Percentiles rank a stretch among this genome's conserved stretches.
Conservation (phyloP, 2,888 invertebrate species). For the Rutpela maculata region DNA sequence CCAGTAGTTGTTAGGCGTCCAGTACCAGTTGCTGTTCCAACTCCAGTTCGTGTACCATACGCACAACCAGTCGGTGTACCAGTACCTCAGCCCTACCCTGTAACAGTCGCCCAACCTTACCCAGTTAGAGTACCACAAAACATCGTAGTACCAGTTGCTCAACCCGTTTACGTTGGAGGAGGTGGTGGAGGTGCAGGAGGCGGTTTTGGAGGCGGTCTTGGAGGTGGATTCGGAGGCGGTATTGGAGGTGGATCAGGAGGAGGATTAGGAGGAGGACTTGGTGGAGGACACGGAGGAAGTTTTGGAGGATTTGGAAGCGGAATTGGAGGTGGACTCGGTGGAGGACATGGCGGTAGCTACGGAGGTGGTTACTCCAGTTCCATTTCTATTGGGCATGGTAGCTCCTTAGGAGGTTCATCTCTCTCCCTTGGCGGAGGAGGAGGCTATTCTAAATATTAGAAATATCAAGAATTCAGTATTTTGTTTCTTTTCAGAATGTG, state of each 20-base stretch:
- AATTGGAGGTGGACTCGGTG: conserved; percentile 16
- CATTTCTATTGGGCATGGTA: conserved; percentile 28
- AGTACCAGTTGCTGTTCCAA: conserved; percentile 69
- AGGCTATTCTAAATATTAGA: conserved; percentile 11
- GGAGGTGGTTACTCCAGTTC: conserved; percentile 31
- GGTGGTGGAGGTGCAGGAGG: conserved; percentile 60
- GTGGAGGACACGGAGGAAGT: conserved; percentile 15
- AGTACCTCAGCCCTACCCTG: conserved; percentile 77
- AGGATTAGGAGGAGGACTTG: conserved; percentile 27
- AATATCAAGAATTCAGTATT: neutral
- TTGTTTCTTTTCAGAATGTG: neutral
- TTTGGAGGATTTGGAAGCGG: conserved; percentile 44
- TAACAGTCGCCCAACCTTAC: conserved; percentile 76
- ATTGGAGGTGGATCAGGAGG: too few species aligned
- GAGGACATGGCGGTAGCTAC: conserved; percentile 35
- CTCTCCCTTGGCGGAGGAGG: conserved; percentile 21
- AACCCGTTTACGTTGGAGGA: conserved; percentile 60
- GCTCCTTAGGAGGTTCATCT: conserved; percentile 22
- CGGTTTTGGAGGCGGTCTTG: conserved; percentile 50
- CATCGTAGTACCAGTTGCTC: conserved; percentile 63
- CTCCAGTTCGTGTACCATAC: conserved; percentile 74
- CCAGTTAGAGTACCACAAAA: conserved; percentile 69
- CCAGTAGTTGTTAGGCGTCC: conserved; percentile 64
- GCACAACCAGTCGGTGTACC: conserved; percentile 73
- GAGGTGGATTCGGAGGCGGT: conserved; percentile 50